Conservation (phyloP, 2,113 vertebrate species). For the Peromyscus maniculatus region DNA sequence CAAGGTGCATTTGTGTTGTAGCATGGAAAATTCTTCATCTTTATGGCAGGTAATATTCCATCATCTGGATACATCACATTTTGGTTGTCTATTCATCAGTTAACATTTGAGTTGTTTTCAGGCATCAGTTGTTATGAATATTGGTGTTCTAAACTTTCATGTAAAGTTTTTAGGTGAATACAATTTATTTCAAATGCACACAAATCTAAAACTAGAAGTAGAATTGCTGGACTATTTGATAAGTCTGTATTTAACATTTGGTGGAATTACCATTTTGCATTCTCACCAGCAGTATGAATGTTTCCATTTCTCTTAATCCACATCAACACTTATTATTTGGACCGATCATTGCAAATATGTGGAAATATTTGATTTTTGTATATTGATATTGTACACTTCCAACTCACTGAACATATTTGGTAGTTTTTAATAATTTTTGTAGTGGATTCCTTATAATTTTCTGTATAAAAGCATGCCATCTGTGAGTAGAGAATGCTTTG, state of each 20-base stretch:
- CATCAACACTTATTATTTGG: neutral
- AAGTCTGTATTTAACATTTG: neutral
- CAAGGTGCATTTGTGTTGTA: neutral
- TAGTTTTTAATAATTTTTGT: neutral
- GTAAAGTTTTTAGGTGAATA: conserved; percentile 1
- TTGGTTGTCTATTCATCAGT: neutral
- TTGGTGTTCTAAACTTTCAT: neutral
- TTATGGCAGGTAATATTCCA: neutral
- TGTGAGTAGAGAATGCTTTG: neutral
- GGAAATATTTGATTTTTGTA: neutral
- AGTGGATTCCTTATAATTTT: conserved; percentile 34
- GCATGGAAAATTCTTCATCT: neutral
- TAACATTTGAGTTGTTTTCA: neutral
- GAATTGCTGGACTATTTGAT: neutral
- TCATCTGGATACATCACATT: neutral
- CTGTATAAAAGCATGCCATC: neutral
- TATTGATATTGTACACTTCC: neutral
- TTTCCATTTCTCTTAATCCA: conserved; percentile 1
- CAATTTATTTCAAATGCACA: neutral
- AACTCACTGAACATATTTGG: neutral
- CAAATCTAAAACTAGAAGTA: neutral
- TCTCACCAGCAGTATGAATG: neutral
- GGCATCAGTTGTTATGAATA: neutral
- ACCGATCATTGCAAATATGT: conserved; percentile 20
- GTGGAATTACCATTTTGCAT: neutral